Evolutionary conservation across 2,888 invertebrate genomes (phyloP).

Genomic region (Tiliacea aurago): DNA sequence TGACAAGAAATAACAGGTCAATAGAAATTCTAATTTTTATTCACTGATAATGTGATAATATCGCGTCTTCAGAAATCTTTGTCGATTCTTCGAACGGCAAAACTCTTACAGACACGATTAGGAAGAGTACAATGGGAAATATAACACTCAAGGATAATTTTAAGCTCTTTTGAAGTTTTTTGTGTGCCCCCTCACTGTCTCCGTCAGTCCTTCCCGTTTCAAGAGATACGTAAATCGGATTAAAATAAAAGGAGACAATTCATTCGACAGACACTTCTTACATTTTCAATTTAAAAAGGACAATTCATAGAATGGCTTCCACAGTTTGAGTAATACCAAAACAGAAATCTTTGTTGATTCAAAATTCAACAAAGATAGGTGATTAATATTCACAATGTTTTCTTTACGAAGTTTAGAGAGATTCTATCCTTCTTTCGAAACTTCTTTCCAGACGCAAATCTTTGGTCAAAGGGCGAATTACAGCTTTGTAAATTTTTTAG

Average conservation of each 20-base stretch:
- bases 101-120: conserved; percentile 10
- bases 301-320: conserved; percentile 25
- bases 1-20: neutral
- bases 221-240: conserved; percentile 40
- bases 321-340: conserved; percentile 18
- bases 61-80: conserved; percentile 7
- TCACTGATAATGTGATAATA: neutral
- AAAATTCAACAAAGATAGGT: conserved; percentile 49
- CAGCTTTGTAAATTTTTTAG: conserved; percentile 2
- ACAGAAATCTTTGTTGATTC: conserved; percentile 24
- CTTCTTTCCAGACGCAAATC: neutral
- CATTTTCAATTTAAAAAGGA: conserved; percentile 42
- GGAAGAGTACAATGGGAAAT: conserved; percentile 38
- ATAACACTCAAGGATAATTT: conserved; percentile 38
- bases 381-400: conserved; percentile 38
- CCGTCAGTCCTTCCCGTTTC: neutral
- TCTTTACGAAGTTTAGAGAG: conserved; percentile 30
- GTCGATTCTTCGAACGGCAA: conserved; percentile 14
- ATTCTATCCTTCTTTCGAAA: conserved; percentile 8
- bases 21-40: neutral
- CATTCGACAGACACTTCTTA: conserved; percentile 16
- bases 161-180: conserved; percentile 37
- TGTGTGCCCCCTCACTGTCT: conserved; percentile 8
- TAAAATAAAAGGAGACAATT: conserved; percentile 37
- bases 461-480: neutral